Base-by-base conservation (phyloP, 2,888 invertebrate genomes). In the Polymixis flavicincta region DNA sequence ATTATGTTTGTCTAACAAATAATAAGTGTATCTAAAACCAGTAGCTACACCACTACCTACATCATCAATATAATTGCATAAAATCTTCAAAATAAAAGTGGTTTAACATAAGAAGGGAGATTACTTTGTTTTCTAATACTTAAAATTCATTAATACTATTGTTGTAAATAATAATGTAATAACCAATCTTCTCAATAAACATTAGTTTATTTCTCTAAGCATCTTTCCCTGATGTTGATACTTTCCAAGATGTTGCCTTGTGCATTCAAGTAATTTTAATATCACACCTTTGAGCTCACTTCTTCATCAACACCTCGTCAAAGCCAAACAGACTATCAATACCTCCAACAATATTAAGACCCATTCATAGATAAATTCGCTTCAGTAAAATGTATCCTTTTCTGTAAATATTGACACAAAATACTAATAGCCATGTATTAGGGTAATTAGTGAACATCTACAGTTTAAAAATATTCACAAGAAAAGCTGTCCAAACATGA, bases 261-360 rank as follows among this genome's bases (percentile, higher is more conserved):
- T 82, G 68, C 73, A 75, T 78, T 67, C 59, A 69, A 73, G 37
- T 79, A 73, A 80, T 64, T 78, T 69, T 70, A 86, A 76, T 87
- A 88, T 87, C 88, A 87, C 85, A 76, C 79, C 28, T 74, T 74
- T 78, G 76, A 84, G 73, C 73, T 72, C 45, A 71, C 57, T 77
- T 55, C 42, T 59, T 65, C 74, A 64, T 71, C 60, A 60, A 69
- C 74, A 74, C 61, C 37, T 65, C 37, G 4, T 79, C 66, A 66
- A 74, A 77, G 60, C 63, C 70, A 65, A 72, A 48, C 14, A 14
- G 28, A 80, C 17, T 65, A 71, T 48, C 42, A 73, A 74, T 69
- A n/a, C 37, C 37, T 70, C 28, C 69, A 72, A 74, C 32, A 72
- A 70, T 82, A 67, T 48, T 55, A 52, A 25, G 37, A 55, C 57